Percentiles rank a stretch among this genome's conserved stretches.
phyloP scores from a whole-genome alignment of 2,113 vertebrate genomes.

The Heterotilapia buettikoferi region DNA sequence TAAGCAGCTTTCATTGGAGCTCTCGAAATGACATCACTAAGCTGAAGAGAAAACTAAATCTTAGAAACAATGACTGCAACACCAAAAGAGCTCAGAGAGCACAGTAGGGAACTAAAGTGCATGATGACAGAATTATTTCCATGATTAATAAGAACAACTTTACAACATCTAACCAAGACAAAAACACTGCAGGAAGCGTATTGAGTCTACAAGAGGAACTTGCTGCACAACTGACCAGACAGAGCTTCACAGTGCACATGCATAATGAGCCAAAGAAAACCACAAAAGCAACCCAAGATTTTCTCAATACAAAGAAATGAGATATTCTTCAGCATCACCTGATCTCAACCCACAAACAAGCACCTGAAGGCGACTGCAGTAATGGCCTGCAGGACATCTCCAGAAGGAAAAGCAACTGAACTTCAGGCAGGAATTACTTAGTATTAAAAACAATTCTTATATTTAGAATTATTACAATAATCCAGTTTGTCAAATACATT shows the following conservation, averaged over 20 bases:
- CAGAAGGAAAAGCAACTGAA: not conserved
- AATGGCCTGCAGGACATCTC: not conserved
- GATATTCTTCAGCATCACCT: fast-evolving
- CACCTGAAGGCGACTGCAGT: not conserved
- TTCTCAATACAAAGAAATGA: not conserved
- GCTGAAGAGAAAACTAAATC: not conserved
- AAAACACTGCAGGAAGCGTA: not conserved
- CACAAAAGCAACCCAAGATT: not conserved
- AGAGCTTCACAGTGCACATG: not conserved
- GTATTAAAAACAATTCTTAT: not conserved
- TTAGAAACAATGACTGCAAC: not conserved
- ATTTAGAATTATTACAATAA: not conserved
- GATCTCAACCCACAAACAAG: not conserved
- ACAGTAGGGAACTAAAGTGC: not conserved
- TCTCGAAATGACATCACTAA: not conserved
- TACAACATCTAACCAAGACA: not conserved
- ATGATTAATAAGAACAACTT: not conserved
- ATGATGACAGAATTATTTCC: not conserved
- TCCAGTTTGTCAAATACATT: not conserved
- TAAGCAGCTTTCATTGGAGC: not conserved
- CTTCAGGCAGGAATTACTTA: not conserved
- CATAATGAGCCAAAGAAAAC: not conserved
- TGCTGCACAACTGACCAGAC: not conserved
- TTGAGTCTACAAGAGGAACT: not conserved
- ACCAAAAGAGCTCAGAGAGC: not conserved